Percentiles rank a stretch among this genome's conserved stretches.
Conservation (phyloP, 2,113 vertebrate species). For the Trogon melanurus region DNA sequence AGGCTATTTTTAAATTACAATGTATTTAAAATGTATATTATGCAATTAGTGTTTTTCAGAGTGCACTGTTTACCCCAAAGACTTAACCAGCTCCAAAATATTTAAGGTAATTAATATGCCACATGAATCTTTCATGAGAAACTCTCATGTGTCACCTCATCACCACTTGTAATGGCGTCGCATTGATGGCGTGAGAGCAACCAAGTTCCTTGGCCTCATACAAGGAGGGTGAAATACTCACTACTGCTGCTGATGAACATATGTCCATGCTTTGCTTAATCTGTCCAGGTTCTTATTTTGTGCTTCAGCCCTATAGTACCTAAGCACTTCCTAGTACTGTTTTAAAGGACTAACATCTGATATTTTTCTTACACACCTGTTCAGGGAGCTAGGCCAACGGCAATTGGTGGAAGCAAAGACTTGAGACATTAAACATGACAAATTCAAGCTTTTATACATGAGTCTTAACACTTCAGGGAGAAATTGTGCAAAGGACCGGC, state of each 20-base stretch:
- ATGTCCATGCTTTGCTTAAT: neutral
- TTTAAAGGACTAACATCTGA: neutral
- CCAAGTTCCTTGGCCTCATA: neutral
- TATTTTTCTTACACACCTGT: neutral
- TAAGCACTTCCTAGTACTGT: neutral
- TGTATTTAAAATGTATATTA: slow-evolving; percentile 34
- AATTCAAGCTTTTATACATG: neutral
- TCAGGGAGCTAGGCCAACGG: neutral
- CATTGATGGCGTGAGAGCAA: neutral
- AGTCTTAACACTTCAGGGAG: neutral
- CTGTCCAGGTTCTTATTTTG: fast-evolving
- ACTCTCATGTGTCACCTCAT: neutral
- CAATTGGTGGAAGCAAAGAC: neutral
- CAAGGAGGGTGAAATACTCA: neutral
- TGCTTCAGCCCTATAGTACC: neutral
- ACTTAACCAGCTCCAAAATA: neutral
- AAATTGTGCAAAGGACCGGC: neutral
- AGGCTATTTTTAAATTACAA: slow-evolving; percentile 27
- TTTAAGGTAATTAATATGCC: neutral
- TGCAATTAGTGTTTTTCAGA: slow-evolving; percentile 15
- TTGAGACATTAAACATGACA: neutral
- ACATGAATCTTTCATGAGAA: neutral
- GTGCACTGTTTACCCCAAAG: neutral
- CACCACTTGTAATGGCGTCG: neutral
- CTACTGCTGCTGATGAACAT: neutral